phyloP scores from a whole-genome alignment of 2,797 vertebrate genomes.

The Aldrovandia affinis region DNA sequence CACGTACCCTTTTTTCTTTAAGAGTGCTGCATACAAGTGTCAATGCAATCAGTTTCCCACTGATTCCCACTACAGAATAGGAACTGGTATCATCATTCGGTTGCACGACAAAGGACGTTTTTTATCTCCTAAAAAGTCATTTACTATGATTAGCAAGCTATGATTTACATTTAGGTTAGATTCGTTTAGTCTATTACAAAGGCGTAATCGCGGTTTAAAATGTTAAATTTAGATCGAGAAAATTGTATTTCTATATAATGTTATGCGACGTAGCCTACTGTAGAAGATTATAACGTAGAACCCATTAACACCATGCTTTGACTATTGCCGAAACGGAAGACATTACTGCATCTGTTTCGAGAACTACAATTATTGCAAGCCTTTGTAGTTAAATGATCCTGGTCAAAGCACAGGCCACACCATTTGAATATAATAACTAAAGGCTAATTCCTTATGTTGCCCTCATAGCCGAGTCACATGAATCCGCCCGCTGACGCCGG shows the following conservation, averaged over 20 bases:
- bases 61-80: not conserved
- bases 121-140: not conserved
- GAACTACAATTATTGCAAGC: not conserved
- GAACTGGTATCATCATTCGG: not conserved
- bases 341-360: not conserved
- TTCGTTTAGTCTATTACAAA: not conserved
- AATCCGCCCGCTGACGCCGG: slow-evolving; percentile 62
- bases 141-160: not conserved
- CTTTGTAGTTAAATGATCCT: not conserved
- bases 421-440: not conserved
- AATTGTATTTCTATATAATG: slow-evolving; percentile 1
- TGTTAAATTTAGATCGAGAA: not conserved
- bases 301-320: not conserved
- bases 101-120: not conserved
- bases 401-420: not conserved
- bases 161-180: not conserved
- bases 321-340: not conserved
- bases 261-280: not conserved
- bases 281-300: not conserved
- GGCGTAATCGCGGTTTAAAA: not conserved
- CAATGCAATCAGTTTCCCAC: not conserved
- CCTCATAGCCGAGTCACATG: slow-evolving; percentile 68
- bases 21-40: not conserved
- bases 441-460: slow-evolving; percentile 47
- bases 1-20: not conserved